These are phyloP conservation scores for Pachyseris speciosa DNA, from an alignment of 64 coral and sea anemone genomes.

Conservation along the genomic window DNA sequence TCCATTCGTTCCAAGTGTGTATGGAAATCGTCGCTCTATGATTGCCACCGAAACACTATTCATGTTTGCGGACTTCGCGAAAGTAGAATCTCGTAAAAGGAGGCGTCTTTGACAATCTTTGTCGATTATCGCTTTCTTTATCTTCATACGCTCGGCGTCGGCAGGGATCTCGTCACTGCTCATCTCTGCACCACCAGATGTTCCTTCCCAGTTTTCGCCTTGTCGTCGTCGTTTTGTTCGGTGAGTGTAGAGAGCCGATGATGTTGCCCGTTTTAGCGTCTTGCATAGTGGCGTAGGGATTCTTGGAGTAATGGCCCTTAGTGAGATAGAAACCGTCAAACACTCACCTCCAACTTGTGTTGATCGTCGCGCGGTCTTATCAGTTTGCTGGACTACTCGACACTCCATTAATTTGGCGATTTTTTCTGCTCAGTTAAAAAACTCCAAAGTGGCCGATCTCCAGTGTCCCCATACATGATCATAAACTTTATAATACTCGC, in stretches of 20 bases:
- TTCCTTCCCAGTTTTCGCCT: slow-evolving; percentile 29
- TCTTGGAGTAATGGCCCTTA: slow-evolving; percentile 51
- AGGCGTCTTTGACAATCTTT: no score
- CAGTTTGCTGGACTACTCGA: slow-evolving; percentile 27
- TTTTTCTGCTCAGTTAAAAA: not conserved
- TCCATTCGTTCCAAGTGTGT: slow-evolving; percentile 11
- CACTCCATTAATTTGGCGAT: slow-evolving; percentile 54
- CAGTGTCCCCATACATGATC: slow-evolving; percentile 9
- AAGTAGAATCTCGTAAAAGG: slow-evolving; percentile 26
- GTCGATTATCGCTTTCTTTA: not conserved
- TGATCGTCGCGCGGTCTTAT: not conserved
- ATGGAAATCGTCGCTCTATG: slow-evolving; percentile 37
- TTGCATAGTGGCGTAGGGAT: slow-evolving; percentile 40
- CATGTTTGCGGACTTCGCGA: slow-evolving; percentile 27
- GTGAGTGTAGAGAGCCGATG: slow-evolving; percentile 21
- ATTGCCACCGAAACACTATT: slow-evolving; percentile 50
- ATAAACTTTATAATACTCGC: slow-evolving; percentile 43
- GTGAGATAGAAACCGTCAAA: slow-evolving; percentile 65
- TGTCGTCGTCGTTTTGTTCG: slow-evolving; percentile 9
- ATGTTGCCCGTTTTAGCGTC: slow-evolving; percentile 31
- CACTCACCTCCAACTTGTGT: slow-evolving; percentile 2
- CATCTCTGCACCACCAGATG: slow-evolving; percentile 34
- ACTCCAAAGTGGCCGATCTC: slow-evolving; percentile 3
- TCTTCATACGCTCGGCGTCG: slow-evolving; percentile 12
- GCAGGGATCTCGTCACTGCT: slow-evolving; percentile 43